Conservation (phyloP, 2,113 vertebrate species). For the Protomyctophum bolini region DNA sequence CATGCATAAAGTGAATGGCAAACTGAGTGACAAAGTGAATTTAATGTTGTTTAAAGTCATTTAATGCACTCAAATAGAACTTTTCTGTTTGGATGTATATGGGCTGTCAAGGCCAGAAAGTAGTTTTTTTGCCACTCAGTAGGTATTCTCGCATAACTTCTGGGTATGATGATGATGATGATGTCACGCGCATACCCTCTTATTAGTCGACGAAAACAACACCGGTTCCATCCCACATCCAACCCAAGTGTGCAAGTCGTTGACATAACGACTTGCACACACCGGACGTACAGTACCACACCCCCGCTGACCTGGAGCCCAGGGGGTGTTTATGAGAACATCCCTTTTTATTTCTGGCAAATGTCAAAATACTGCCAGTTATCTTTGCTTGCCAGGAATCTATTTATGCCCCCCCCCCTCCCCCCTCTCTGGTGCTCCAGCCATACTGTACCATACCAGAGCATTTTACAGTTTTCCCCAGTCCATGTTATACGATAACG, state of each 20-base stretch:
- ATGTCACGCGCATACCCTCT: too few relatives aligned
- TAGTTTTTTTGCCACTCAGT: too few relatives aligned
- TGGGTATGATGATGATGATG: too few relatives aligned
- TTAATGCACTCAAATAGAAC: too few relatives aligned
- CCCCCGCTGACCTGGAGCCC: slow-evolving; percentile 16
- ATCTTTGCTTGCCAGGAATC: slow-evolving; percentile 43
- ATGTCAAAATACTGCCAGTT: slow-evolving; percentile 33
- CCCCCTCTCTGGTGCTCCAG: slow-evolving; percentile 44
- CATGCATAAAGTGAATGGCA: too few relatives aligned
- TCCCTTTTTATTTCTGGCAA: slow-evolving; percentile 27
- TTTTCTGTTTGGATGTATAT: too few relatives aligned
- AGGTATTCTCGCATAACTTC: too few relatives aligned
- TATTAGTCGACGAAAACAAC: too few relatives aligned
- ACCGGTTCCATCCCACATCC: neutral
- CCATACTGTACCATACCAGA: slow-evolving; percentile 27
- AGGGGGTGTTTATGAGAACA: slow-evolving; percentile 26
- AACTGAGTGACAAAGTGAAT: too few relatives aligned
- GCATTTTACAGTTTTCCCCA: slow-evolving; percentile 33
- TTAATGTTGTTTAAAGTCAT: too few relatives aligned
- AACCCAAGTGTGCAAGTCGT: too few relatives aligned
- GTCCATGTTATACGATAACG: slow-evolving; percentile 27
- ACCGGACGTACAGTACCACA: neutral
- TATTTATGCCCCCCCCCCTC: neutral
- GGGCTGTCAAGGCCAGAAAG: too few relatives aligned
- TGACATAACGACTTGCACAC: neutral